These are phyloP conservation scores for Apostichopus leukothele DNA, from an alignment of 53 echinoderm and acorn worm genomes.

Conservation along the genomic window DNA sequence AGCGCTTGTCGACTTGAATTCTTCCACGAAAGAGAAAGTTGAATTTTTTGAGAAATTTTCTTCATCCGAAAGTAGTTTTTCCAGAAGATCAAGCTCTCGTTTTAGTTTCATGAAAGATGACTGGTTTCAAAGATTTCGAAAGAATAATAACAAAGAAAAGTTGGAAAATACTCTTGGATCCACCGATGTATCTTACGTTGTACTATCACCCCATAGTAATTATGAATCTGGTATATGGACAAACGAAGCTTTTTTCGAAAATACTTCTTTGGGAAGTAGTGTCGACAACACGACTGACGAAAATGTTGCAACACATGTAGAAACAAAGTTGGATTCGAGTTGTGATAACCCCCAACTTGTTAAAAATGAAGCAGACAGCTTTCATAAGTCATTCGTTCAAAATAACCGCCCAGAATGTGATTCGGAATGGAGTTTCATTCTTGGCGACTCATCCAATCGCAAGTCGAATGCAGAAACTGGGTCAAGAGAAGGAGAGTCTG, in stretches of 20 bases:
- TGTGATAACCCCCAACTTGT: not conserved
- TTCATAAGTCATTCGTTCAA: not conserved
- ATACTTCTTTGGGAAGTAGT: not conserved
- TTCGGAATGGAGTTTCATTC: not conserved
- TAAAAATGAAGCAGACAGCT: not conserved
- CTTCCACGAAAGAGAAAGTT: conserved; percentile 36
- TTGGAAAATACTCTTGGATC: not conserved
- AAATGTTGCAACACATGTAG: not conserved
- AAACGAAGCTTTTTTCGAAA: conserved; percentile 28
- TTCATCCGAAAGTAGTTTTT: not conserved
- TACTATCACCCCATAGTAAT: not conserved
- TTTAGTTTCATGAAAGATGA: conserved; percentile 41
- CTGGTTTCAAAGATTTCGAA: conserved; percentile 22
- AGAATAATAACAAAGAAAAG: not conserved
- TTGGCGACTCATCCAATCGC: not conserved
- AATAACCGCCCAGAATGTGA: not conserved
- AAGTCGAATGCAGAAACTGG: not conserved
- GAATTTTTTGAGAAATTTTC: conserved; percentile 32
- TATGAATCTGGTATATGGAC: conserved; percentile 39
- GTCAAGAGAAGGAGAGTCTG: not conserved
- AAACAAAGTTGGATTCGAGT: not conserved
- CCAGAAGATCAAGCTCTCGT: conserved; percentile 12
- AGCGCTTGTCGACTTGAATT: conserved; percentile 3
- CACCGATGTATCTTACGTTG: not conserved
- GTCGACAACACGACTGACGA: not conserved